Percentiles rank a stretch among this genome's conserved stretches.
These are phyloP conservation scores for Etheostoma cragini DNA, from an alignment of 2,113 vertebrate species.

Conservation along the genomic window DNA sequence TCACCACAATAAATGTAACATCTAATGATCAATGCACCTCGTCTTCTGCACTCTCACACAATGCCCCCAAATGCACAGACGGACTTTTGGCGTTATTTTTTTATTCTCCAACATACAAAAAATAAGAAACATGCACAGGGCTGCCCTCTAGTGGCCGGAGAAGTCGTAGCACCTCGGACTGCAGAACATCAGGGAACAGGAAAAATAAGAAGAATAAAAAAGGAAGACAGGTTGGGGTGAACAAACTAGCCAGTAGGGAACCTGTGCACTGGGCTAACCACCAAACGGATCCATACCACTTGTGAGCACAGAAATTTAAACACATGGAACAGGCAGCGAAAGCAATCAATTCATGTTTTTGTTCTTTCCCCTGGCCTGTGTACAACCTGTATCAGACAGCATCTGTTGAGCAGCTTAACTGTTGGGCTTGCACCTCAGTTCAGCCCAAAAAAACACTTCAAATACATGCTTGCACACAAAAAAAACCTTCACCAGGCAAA, in stretches of 20 bases:
- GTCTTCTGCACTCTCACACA: constrained; percentile 38
- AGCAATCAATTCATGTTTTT: constrained; percentile 38
- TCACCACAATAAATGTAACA: constrained; percentile 78
- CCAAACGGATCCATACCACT: constrained; percentile 19
- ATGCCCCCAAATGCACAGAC: constrained; percentile 52
- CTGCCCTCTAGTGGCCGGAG: constrained; percentile 57
- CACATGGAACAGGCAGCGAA: constrained; percentile 21
- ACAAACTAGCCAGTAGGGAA: constrained; percentile 12
- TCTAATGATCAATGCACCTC: constrained; percentile 59
- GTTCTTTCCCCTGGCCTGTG: constrained; percentile 28
- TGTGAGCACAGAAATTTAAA: constrained; percentile 21
- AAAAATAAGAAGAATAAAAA: no score
- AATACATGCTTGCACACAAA: constrained; percentile 27
- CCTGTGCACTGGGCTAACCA: constrained; percentile 31
- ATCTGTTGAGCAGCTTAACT: constrained; percentile 50
- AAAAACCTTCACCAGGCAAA: constrained; percentile 63
- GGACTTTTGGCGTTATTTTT: constrained; percentile 74
- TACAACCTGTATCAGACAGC: constrained; percentile 27
- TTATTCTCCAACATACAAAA: constrained; percentile 52
- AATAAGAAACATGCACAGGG: constrained; percentile 65
- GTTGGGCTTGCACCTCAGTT: constrained; percentile 19
- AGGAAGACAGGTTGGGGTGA: background rate
- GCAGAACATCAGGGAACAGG: constrained; percentile 26
- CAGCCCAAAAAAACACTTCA: constrained; percentile 37
- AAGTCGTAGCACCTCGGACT: constrained; percentile 72